These are phyloP conservation scores for Calliopsis andreniformis DNA, from an alignment of 1,140 invertebrate species.

Conservation along the genomic window DNA sequence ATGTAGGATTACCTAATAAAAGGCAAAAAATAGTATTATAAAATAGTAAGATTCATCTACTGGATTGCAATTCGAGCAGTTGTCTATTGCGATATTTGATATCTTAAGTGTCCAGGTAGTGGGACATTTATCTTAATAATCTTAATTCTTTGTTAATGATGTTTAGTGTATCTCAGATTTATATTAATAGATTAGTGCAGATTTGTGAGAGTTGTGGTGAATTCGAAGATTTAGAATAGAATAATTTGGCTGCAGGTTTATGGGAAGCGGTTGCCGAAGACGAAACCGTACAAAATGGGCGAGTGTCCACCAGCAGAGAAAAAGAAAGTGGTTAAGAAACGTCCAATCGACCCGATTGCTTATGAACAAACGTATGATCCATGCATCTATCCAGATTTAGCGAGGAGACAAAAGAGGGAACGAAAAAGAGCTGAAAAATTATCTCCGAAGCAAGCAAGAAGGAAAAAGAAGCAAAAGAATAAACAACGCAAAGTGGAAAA, in stretches of 20 bases:
- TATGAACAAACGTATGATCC: conserved; percentile 65
- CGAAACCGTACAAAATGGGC: conserved; percentile 50
- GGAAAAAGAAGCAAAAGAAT: not conserved
- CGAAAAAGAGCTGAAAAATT: conserved; percentile 43
- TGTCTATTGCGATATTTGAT: too few relatives aligned
- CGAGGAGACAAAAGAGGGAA: conserved; percentile 59
- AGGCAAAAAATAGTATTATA: too few relatives aligned
- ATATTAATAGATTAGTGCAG: too few relatives aligned
- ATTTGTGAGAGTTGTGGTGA: too few relatives aligned
- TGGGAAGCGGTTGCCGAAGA: conserved; percentile 50
- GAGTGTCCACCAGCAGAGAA: conserved; percentile 43
- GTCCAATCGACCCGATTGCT: conserved; percentile 59
- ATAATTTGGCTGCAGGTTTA: conserved; percentile 39
- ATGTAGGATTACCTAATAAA: too few relatives aligned
- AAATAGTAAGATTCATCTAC: too few relatives aligned
- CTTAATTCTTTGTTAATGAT: too few relatives aligned
- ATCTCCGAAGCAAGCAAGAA: not conserved
- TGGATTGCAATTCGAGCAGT: too few relatives aligned
- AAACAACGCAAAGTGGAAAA: not conserved
- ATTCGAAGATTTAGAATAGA: too few relatives aligned
- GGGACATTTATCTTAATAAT: too few relatives aligned
- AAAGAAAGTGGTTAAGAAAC: conserved; percentile 31
- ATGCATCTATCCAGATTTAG: conserved; percentile 51
- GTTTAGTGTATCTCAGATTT: too few relatives aligned
- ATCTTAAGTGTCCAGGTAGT: too few relatives aligned